These are phyloP conservation scores for Phyllostomus hastatus DNA, from an alignment of 2,113 vertebrate species.

Conservation along the genomic window DNA sequence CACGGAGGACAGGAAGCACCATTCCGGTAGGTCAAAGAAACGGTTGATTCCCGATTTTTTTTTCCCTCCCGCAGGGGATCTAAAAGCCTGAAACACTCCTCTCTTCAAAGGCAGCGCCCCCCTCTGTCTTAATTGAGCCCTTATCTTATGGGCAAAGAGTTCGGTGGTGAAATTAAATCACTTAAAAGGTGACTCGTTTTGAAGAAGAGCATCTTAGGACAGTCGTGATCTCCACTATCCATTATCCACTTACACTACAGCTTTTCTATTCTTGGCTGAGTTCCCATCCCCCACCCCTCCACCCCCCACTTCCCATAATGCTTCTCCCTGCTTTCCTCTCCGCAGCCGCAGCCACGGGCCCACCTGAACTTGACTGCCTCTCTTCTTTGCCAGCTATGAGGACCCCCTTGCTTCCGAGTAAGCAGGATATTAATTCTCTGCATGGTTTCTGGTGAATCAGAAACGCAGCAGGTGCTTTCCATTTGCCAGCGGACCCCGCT, in stretches of 20 bases:
- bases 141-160: slow-evolving; percentile 39
- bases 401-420: slow-evolving; percentile 12
- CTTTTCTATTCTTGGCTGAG: slow-evolving; percentile 49
- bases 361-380: slow-evolving; percentile 32
- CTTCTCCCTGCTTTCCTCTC: not conserved
- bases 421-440: slow-evolving; percentile 44
- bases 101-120: not conserved
- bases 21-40: not conserved
- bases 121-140: slow-evolving; percentile 39
- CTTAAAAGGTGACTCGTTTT: slow-evolving; percentile 37
- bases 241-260: slow-evolving; percentile 29
- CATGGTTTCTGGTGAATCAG: slow-evolving; percentile 45
- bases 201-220: slow-evolving; percentile 23
- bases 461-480: slow-evolving; percentile 52
- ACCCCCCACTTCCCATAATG: not conserved
- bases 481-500: not conserved
- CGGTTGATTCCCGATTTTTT: not conserved
- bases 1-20: not conserved
- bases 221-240: not conserved
- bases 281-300: not conserved
- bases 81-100: slow-evolving; percentile 54
- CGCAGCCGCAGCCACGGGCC: not conserved
- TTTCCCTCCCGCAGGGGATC: not conserved
- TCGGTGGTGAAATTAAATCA: slow-evolving; percentile 61
- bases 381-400: slow-evolving; percentile 12